phyloP scores from a whole-genome alignment of 2,888 invertebrate genomes.

The Catocala fraxini region DNA sequence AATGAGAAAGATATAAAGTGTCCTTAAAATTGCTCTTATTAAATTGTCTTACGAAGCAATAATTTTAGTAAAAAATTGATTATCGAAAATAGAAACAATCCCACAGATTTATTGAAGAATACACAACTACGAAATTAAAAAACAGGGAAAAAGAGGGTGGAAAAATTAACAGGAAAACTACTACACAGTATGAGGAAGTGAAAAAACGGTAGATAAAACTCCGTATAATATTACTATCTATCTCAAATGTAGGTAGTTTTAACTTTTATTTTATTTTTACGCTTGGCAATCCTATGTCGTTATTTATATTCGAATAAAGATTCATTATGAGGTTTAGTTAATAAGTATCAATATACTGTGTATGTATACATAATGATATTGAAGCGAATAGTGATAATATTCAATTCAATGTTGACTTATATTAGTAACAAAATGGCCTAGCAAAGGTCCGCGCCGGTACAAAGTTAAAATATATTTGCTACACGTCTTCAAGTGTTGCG shows the following conservation, averaged over 20 bases:
- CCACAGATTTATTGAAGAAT: background rate
- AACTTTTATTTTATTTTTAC: too few species aligned
- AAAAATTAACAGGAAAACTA: slow-evolving; percentile 7
- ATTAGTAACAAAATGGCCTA: slow-evolving; percentile 1
- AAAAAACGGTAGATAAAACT: slow-evolving; percentile 6
- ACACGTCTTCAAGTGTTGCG: slow-evolving; percentile 7
- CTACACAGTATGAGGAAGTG: slow-evolving; percentile 5
- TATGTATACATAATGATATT: too few species aligned
- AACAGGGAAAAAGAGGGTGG: background rate
- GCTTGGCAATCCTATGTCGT: too few species aligned
- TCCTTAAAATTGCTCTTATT: too few species aligned
- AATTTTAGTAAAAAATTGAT: too few species aligned
- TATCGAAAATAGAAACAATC: too few species aligned
- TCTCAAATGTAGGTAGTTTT: too few species aligned
- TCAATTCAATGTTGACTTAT: background rate
- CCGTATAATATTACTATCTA: background rate
- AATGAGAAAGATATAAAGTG: too few species aligned
- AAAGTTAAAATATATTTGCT: slow-evolving; percentile 3
- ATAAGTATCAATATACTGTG: too few species aligned
- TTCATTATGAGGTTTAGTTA: too few species aligned
- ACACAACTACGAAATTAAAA: background rate
- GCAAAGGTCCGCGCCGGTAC: background rate
- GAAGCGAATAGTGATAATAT: background rate
- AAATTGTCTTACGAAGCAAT: too few species aligned
- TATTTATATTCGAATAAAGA: too few species aligned